Evolutionary conservation across 2,113 vertebrate species (phyloP).

Genomic region (Mixornis gularis): DNA sequence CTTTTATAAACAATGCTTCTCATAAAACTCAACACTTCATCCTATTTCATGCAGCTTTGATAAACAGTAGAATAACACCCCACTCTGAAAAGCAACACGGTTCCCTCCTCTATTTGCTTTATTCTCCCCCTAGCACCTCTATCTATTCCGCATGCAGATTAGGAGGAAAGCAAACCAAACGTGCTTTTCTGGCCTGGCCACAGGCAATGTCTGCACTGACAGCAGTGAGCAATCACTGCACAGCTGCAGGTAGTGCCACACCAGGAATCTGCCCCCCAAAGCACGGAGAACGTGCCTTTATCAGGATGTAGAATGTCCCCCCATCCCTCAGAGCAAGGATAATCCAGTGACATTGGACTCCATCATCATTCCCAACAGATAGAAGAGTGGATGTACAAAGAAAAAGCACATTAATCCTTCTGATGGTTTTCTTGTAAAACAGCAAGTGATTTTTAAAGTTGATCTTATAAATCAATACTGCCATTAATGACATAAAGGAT

Average conservation of each 20-base stretch:
- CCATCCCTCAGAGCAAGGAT: not conserved
- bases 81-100: not conserved
- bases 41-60: slow-evolving; percentile 24
- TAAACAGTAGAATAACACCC: not conserved
- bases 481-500: slow-evolving; percentile 1
- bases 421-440: slow-evolving; percentile 32
- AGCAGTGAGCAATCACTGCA: not conserved
- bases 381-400: not conserved
- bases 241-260: not conserved
- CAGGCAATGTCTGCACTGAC: not conserved
- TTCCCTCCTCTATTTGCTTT: not conserved
- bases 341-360: not conserved
- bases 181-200: not conserved
- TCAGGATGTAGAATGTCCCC: not conserved
- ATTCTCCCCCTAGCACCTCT: not conserved
- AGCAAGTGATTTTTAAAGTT: not conserved
- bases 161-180: not conserved
- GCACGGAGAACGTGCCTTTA: not conserved
- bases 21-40: not conserved
- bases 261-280: not conserved
- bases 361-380: not conserved
- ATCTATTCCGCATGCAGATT: not conserved
- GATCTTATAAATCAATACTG: slow-evolving; percentile 12
- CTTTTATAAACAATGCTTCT: not conserved
- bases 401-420: slow-evolving; percentile 9